Percentiles rank a stretch among this genome's conserved stretches.
phyloP scores from a whole-genome alignment of 2,797 vertebrate genomes.

The Buceros bicornis region DNA sequence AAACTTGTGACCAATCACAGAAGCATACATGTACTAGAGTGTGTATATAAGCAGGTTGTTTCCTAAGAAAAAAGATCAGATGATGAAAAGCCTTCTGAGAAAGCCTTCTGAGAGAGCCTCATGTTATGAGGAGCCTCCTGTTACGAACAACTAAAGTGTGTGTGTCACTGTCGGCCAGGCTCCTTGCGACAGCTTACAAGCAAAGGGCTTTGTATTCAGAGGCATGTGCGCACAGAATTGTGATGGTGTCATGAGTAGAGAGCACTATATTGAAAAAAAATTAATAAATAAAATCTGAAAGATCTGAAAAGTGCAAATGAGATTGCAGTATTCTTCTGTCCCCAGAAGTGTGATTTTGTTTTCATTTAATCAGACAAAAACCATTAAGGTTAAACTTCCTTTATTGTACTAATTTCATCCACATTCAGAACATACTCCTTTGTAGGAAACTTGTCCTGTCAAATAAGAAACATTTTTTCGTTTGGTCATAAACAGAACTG shows the following conservation, averaged over 20 bases:
- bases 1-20: no score
- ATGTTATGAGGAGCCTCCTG: no score
- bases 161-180: no score
- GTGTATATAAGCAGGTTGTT: no score
- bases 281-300: neutral
- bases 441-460: neutral
- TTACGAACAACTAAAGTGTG: no score
- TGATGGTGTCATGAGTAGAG: no score
- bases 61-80: no score
- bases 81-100: no score
- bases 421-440: neutral
- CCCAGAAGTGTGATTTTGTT: neutral
- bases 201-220: neutral
- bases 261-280: neutral
- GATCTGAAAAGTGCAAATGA: neutral
- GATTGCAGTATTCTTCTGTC: neutral
- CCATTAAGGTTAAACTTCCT: neutral
- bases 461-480: neutral
- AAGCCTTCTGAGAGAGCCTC: no score
- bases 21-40: no score
- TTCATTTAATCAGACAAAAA: neutral
- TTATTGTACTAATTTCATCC: neutral
- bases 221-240: neutral
- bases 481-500: neutral
- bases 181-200: neutral